These are phyloP conservation scores for Galemys pyrenaicus DNA, from an alignment of 2,113 vertebrate genomes.

Conservation along the genomic window DNA sequence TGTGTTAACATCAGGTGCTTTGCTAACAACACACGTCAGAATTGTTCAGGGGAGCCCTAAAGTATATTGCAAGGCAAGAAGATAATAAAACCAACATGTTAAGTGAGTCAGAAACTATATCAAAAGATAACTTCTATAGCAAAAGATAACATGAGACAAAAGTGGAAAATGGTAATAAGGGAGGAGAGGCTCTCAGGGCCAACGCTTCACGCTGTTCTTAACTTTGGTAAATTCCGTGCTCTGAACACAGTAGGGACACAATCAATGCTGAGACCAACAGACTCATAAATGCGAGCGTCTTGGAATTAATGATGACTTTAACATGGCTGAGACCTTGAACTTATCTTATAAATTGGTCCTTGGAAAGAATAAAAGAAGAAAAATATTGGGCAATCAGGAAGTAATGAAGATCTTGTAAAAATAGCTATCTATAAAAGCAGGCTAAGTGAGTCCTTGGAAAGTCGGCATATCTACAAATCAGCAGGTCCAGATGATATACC, in stretches of 20 bases:
- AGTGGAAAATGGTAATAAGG: constrained; percentile 16
- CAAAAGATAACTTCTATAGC: constrained; percentile 7
- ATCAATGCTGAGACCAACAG: constrained; percentile 10
- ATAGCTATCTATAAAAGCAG: constrained; percentile 75
- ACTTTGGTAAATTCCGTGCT: constrained; percentile 5
- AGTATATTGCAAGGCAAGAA: background rate
- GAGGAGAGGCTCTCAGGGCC: background rate
- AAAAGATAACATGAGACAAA: constrained; percentile 43
- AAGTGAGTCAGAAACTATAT: background rate
- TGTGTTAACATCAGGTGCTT: background rate
- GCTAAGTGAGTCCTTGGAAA: constrained; percentile 72
- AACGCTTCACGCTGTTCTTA: background rate
- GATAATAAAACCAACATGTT: constrained; percentile 26
- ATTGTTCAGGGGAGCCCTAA: background rate
- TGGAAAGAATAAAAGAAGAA: constrained; percentile 72
- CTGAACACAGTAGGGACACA: constrained; percentile 70
- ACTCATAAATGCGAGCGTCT: constrained; percentile 57
- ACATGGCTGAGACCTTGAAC: constrained; percentile 69
- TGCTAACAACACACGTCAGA: background rate
- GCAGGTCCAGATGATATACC: constrained; percentile 74
- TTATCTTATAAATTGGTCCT: constrained; percentile 75
- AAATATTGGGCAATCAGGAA: constrained; percentile 77
- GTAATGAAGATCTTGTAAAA: constrained; percentile 80
- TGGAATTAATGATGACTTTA: constrained; percentile 76
- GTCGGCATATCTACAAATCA: constrained; percentile 70